A percentile compares a stretch with the other conserved stretches of the same genome.
Evolutionary conservation across 2,888 invertebrate species (phyloP).

Genomic region (Lomographa bimaculata): DNA sequence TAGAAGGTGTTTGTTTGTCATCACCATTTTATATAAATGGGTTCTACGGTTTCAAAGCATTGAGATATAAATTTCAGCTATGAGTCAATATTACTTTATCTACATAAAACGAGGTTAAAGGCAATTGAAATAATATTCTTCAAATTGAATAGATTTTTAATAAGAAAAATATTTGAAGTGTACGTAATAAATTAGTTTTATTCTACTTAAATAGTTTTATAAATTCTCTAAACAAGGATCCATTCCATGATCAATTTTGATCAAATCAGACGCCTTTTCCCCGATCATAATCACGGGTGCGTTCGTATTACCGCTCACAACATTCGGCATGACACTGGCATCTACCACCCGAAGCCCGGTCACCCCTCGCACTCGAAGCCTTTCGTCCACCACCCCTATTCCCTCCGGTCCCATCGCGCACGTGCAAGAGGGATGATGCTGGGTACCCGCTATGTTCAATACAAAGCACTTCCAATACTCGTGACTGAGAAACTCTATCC

Average conservation of each 20-base stretch:
- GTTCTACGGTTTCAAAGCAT: too few species aligned
- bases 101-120: too few species aligned
- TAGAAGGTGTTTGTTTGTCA: too few species aligned
- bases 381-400: conserved; percentile 51
- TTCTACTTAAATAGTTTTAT: too few species aligned
- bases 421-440: conserved; percentile 71
- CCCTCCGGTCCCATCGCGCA: conserved; percentile 51
- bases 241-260: conserved; percentile 23
- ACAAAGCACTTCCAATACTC: conserved; percentile 51
- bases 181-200: too few species aligned
- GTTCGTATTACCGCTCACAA: conserved; percentile 81
- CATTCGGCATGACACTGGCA: conserved; percentile 73
- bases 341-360: conserved; percentile 61
- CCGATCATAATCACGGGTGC: conserved; percentile 62
- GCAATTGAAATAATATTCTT: too few species aligned
- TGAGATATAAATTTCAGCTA: too few species aligned
- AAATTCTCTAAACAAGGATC: too few species aligned
- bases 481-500: conserved; percentile 31
- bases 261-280: conserved; percentile 41
- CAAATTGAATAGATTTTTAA: too few species aligned
- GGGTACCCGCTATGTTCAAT: conserved; percentile 77
- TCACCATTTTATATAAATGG: too few species aligned
- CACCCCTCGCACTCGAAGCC: conserved; percentile 74
- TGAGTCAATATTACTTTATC: too few species aligned
- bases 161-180: too few species aligned